A percentile compares a stretch with the other conserved stretches of the same genome.
phyloP scores from a whole-genome alignment of 2,797 vertebrate species.

The Calcarius lapponicus region DNA sequence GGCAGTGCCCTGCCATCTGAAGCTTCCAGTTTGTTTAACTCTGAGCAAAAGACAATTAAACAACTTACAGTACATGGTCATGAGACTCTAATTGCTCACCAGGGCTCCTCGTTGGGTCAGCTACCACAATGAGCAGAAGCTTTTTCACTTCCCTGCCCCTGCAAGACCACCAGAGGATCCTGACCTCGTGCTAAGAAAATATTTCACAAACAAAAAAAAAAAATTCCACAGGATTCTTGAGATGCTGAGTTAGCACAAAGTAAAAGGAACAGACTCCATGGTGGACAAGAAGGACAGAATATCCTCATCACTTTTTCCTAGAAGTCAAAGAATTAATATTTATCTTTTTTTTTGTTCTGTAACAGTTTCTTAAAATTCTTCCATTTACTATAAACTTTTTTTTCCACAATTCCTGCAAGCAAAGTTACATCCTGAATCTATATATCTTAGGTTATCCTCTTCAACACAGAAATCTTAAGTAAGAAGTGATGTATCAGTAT shows the following conservation, averaged over 20 bases:
- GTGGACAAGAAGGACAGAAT: not conserved
- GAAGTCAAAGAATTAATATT: constrained; percentile 35
- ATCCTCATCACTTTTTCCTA: constrained; percentile 26
- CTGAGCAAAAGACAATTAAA: constrained; percentile 57
- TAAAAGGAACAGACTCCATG: not conserved
- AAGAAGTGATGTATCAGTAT: not conserved
- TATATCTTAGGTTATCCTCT: not conserved
- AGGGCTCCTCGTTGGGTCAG: not conserved
- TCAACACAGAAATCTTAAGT: not conserved
- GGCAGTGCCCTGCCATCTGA: constrained; percentile 16
- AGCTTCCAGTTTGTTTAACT: constrained; percentile 49
- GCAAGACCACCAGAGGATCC: not conserved
- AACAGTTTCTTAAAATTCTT: not conserved
- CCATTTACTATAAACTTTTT: not conserved
- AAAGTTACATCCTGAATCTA: constrained; percentile 21
- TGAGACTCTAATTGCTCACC: not conserved
- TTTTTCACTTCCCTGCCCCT: not conserved
- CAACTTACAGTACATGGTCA: not conserved
- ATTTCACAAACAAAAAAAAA: not conserved
- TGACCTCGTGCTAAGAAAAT: constrained; percentile 12
- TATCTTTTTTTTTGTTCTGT: not conserved
- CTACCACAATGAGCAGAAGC: not conserved
- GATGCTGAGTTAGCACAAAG: constrained; percentile 1
- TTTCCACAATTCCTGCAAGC: not conserved
- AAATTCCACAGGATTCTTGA: not conserved